These are phyloP conservation scores for Coreius guichenoti DNA, from an alignment of 2,797 vertebrate genomes.

Conservation along the genomic window DNA sequence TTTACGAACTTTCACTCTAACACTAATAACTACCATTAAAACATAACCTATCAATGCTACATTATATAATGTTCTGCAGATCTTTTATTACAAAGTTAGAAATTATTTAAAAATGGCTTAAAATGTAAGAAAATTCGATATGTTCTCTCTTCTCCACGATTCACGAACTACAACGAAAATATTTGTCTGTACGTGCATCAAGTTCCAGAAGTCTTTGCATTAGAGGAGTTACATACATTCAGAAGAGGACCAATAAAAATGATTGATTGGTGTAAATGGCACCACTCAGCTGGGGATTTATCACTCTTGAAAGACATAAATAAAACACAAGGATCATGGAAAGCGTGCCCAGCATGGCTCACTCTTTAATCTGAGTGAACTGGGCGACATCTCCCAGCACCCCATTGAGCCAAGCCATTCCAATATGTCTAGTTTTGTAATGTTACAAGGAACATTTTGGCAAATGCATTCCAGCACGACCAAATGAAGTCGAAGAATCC, in stretches of 20 bases:
- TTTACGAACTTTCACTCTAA: not conserved
- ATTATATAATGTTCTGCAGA: not conserved
- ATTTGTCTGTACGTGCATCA: conserved; percentile 22
- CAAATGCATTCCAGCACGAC: not conserved
- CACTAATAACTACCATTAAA: not conserved
- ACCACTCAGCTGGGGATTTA: conserved; percentile 75
- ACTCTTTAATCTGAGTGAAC: conserved; percentile 74
- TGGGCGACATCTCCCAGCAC: conserved; percentile 44
- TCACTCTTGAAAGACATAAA: conserved; percentile 74
- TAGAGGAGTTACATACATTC: conserved; percentile 42
- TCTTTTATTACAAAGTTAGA: not conserved
- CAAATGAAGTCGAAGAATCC: not conserved
- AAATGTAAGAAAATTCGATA: not conserved
- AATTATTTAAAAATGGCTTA: not conserved
- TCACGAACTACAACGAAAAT: not conserved
- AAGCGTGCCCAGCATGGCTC: conserved; percentile 67
- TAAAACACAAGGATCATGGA: conserved; percentile 68
- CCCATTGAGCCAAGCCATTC: conserved; percentile 30
- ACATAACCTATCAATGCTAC: not conserved
- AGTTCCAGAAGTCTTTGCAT: conserved; percentile 24
- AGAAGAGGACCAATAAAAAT: conserved; percentile 59
- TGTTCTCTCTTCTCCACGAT: not conserved
- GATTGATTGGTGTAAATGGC: conserved; percentile 78
- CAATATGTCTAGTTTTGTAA: not conserved
- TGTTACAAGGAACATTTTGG: not conserved